Evolutionary conservation across 2,888 invertebrate genomes (phyloP).

Genomic region (Seira sanloemensis): DNA sequence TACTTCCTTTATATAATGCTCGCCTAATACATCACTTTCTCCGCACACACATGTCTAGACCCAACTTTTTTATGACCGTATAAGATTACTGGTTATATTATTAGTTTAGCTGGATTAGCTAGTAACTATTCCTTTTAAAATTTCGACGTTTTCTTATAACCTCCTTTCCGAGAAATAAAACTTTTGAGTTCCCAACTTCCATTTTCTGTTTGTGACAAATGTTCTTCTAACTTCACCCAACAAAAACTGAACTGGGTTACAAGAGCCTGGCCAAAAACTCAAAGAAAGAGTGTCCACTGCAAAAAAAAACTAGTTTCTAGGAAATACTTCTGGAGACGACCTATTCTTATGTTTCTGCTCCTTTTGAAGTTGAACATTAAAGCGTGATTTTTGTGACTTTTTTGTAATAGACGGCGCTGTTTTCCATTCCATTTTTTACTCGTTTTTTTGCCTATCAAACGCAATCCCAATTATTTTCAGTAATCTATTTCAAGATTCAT

Average conservation of each 20-base stretch:
- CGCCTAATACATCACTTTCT: background rate
- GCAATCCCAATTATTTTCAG: background rate
- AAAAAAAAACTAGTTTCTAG: background rate
- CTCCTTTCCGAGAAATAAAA: background rate
- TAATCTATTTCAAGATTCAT: background rate
- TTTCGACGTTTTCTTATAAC: background rate
- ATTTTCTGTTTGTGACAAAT: background rate
- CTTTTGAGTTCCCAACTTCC: background rate
- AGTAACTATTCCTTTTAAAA: background rate
- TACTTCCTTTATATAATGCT: background rate
- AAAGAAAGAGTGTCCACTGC: background rate
- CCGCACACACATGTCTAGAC: background rate
- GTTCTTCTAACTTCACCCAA: background rate
- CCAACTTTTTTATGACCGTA: background rate
- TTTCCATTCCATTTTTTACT: background rate
- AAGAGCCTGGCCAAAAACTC: conserved; percentile 18
- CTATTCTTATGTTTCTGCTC: background rate
- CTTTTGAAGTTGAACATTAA: background rate
- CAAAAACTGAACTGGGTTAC: conserved; percentile 24
- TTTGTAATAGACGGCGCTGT: background rate
- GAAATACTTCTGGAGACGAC: background rate
- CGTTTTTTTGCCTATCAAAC: too few relatives aligned
- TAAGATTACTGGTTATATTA: background rate
- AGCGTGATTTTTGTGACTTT: background rate
- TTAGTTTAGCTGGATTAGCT: background rate